phyloP scores from a whole-genome alignment of 2,113 vertebrate species.

The Pollachius pollachius region DNA sequence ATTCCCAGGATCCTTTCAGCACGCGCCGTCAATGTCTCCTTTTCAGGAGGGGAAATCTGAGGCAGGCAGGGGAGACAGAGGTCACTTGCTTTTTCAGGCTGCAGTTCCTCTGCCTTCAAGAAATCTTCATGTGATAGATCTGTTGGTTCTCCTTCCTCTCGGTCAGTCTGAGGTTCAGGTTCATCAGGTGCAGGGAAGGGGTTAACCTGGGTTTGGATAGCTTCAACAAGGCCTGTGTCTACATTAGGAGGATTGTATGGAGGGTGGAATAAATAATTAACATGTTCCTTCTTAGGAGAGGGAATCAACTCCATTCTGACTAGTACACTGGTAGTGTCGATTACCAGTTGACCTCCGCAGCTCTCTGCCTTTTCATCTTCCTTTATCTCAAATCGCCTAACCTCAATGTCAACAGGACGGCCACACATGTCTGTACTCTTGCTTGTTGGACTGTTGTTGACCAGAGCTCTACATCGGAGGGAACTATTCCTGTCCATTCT shows the following conservation, averaged over 20 bases:
- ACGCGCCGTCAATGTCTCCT: slow-evolving; percentile 58
- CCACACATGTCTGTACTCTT: background rate
- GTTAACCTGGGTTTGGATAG: background rate
- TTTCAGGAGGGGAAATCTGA: slow-evolving; percentile 12
- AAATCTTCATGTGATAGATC: slow-evolving; percentile 1
- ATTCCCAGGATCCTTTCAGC: slow-evolving; percentile 70
- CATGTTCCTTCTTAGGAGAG: slow-evolving; percentile 73
- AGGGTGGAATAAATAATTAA: slow-evolving; percentile 55
- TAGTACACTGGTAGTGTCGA: slow-evolving; percentile 84
- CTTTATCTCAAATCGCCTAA: slow-evolving; percentile 26
- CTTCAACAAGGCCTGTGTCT: slow-evolving; percentile 11
- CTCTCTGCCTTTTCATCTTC: slow-evolving; percentile 33
- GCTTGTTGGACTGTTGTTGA: background rate
- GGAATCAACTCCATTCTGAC: slow-evolving; percentile 81
- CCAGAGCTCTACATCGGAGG: slow-evolving; percentile 14
- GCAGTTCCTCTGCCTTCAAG: slow-evolving; percentile 19
- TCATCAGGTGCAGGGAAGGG: slow-evolving; percentile 11
- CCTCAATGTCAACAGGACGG: slow-evolving; percentile 28
- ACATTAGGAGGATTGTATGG: slow-evolving; percentile 13
- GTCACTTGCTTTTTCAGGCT: slow-evolving; percentile 6
- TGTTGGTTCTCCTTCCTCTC: background rate
- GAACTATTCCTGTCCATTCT: slow-evolving; percentile 26
- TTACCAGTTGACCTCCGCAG: slow-evolving; percentile 72
- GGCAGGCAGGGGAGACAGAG: background rate
- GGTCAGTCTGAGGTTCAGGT: background rate